Base-by-base conservation (phyloP, 2,797 vertebrate genomes). In the Erithacus rubecula region DNA sequence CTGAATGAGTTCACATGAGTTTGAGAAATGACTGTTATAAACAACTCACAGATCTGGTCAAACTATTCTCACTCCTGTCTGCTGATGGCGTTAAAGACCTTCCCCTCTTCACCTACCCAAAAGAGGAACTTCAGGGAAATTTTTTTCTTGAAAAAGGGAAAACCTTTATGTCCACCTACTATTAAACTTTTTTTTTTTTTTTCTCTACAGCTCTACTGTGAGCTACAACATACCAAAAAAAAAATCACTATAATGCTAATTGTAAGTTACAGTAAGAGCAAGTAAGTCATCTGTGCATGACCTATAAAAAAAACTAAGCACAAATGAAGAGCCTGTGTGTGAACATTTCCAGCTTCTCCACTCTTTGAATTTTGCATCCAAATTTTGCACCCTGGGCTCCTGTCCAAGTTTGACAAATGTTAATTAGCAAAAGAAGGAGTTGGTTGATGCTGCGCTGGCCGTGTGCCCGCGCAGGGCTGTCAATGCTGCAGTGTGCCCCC, bases 351-450 rank as follows among this genome's bases (percentile, higher is more conserved):
- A 92, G 78, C 76, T 90, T 86, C 87, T 85, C 86, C 36, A 56
- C 65, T 78, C 78, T 92, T 89, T 60, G 69, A 82, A 88, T 96
- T 93, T 65, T 82, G 63, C 15, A 1, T 93, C 75, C 82, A 82
- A 62, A 60, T 92, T 81, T 82, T 86, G 82, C 77, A 62, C 79
- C 15, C 87, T 37, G 79, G 87, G 91, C 89, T 81, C 39, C 29
- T 89, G 60, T 93, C 94, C 92, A 96, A 87, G 78, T 70, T 49
- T 80, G 88, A 63, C 93, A 88, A 95, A 94, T 58, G 82, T 59
- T 95, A 85, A 94, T 94, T 88, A 63, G 62, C 32, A 30, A 27
- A 70, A 46, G 32, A 60, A 91, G 65, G 74, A 89, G 79, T 67
- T 4, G 74, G 68, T 41, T 53, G 81, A 44, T 62, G 93, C 68